Evolutionary conservation across 2,888 invertebrate genomes (phyloP).

Genomic region (Cantharis flavilabris): DNA sequence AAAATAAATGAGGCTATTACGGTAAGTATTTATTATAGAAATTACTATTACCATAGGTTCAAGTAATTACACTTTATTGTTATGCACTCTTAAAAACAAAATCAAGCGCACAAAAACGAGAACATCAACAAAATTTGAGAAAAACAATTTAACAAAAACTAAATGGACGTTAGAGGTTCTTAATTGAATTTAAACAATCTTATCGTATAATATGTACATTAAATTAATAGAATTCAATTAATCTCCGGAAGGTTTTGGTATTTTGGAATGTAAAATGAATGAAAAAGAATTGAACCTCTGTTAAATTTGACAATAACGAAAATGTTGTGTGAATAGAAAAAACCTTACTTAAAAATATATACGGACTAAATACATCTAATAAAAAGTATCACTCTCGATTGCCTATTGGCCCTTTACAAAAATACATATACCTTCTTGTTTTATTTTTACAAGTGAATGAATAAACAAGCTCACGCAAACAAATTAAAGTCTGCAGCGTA

Average conservation of each 20-base stretch:
- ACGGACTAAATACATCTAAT: slow-evolving; percentile 34
- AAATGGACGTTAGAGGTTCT: not conserved
- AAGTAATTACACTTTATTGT: slow-evolving; percentile 18
- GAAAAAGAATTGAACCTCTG: not conserved
- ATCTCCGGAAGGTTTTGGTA: not conserved
- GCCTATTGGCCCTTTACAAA: slow-evolving; percentile 53
- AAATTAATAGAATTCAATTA: not conserved
- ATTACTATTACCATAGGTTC: slow-evolving; percentile 5
- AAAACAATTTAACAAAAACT: not conserved
- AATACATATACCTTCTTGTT: slow-evolving; percentile 52
- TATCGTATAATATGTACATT: not conserved
- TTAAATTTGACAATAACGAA: not conserved
- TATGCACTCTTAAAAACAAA: slow-evolving; percentile 13
- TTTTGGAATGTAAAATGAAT: slow-evolving; percentile 1
- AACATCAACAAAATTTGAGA: slow-evolving; percentile 21
- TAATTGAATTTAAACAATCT: not conserved
- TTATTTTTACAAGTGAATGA: slow-evolving; percentile 36
- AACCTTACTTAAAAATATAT: not conserved
- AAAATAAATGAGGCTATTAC: not conserved
- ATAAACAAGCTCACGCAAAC: slow-evolving; percentile 28
- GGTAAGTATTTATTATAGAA: slow-evolving; percentile 1
- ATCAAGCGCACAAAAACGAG: slow-evolving; percentile 16
- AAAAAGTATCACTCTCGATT: slow-evolving; percentile 55
- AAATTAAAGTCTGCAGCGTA: slow-evolving; percentile 21
- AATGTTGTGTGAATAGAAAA: not conserved